Conservation (phyloP, 2,113 vertebrate species). For the Notothenia coriiceps region DNA sequence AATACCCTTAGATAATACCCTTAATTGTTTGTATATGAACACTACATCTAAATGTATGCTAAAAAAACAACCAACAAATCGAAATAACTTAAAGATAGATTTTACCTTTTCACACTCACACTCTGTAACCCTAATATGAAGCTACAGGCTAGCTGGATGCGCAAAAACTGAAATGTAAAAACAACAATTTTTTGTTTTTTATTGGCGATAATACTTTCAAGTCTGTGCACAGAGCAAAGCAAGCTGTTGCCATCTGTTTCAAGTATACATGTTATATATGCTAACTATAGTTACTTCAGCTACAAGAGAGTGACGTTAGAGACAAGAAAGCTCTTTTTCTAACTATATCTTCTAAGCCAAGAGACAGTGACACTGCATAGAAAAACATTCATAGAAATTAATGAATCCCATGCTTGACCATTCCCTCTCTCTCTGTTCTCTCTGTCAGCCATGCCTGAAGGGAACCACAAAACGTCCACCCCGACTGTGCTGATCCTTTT, state of each 20-base stretch:
- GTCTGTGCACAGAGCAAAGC: neutral
- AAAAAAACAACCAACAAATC: neutral
- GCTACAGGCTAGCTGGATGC: neutral
- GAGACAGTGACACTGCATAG: neutral
- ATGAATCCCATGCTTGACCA: neutral
- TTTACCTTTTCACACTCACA: neutral
- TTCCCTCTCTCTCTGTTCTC: conserved; percentile 6
- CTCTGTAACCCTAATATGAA: neutral
- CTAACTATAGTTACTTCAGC: neutral
- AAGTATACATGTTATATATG: neutral
- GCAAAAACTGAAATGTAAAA: neutral
- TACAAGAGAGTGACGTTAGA: neutral
- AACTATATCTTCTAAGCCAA: neutral
- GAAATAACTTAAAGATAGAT: neutral
- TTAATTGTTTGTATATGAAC: too few relatives aligned
- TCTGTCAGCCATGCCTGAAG: conserved; percentile 46
- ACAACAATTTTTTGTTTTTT: too few relatives aligned
- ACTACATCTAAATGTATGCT: too few relatives aligned
- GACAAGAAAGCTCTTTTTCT: neutral
- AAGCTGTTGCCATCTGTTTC: neutral
- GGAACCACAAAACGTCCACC: rapidly evolving
- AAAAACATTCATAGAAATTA: neutral
- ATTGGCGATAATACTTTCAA: neutral
- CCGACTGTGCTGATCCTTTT: neutral
- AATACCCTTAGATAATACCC: too few relatives aligned